Base-by-base conservation (phyloP, 2,888 invertebrate genomes). In the Aethes cnicana region DNA sequence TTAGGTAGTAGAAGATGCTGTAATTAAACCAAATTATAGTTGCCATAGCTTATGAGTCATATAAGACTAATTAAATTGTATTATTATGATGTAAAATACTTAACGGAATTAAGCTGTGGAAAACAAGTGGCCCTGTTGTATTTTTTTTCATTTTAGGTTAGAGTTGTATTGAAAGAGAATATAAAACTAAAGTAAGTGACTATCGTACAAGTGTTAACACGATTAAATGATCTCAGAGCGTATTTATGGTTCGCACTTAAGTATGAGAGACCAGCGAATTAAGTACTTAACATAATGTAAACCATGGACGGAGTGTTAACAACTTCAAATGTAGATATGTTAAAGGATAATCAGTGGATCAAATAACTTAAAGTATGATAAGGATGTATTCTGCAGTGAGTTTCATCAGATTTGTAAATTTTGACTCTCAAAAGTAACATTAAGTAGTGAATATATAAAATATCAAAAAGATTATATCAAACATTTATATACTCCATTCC, bases 241-340 rank as follows among this genome's bases (percentile, higher is more conserved):
- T 30, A 28, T 37, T 26, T 30, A 44, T 8, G 18, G 47, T 46
- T 49, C 20, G 28, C 35, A 50, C 52, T 47, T 54, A 59, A 41
- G 57, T 56, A 49, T 53, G 66, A 67, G 71, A 77, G 72, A 82
- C 74, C 75, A 82, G 73, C 62, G 75, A 72, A 81, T 88, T 88
- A 88, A 88, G 87, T 88, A 88, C 88, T 83, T 82, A 81, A 69
- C 37, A 74, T 71, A 69, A 79, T 78, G 79, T 79, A 75, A 74
- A 74, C 73, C 69, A 73, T 84, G 87, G 87, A 88, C 87, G 88
- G 88, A 88, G 83, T 75, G 81, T 79, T 77, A 78, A 80, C 72
- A 78, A 79, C 72, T 70, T 68, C 59, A 41, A 52, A 57, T 49
- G 37, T 44, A 44, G 41, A 7, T 50, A 36, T 44, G 28, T 20